Base-by-base conservation (phyloP, 2,797 vertebrate species). In the Microctenopoma lineatum region DNA sequence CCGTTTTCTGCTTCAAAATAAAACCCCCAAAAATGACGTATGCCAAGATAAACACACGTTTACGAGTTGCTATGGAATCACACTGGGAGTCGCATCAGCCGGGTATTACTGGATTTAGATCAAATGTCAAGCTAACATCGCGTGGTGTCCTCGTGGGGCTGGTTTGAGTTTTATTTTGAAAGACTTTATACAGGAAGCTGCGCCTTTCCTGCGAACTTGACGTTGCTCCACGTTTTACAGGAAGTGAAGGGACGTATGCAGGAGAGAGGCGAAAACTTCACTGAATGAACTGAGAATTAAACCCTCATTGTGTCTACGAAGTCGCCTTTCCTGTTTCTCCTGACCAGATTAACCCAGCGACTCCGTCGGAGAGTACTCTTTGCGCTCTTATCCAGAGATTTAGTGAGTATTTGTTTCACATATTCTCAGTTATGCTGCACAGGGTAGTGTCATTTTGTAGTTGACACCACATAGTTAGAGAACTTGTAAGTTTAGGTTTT, bases 141-240 rank as follows among this genome's bases (percentile, higher is more conserved):
- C 0, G 5, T 12, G 14, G 2, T 5, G 11, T 1, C 1, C 12
- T 7, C 4, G 16, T 4, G 2, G 0, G 7, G 5, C 2, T 0
- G 1, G 0, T 0, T 1, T 0, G 0, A 1, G n/a, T 79, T 72
- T 89, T 87, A 79, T 66, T 87, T 71, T 83, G 85, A 78, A 85
- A 16, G 38, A 0, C 0, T 0, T 0, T 0, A 0, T 1, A 70
- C 18, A 47, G 72, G 65, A 86, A 66, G 8, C 29, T 0, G 0
- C 0, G 1, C 3, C 12, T 9, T 7, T 25, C 3, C 44, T 2
- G 0, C 16, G 0, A 2, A 2, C 48, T 74, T 69, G 0, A 60
- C 34, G 5, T 3, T 34, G 1, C 48, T 90, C 72, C 76, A 90
- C 87, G 81, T 90, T 52, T 66, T 53, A 50, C 82, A 86, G 90